Evolutionary conservation across 2,113 vertebrate species (phyloP), one percentile per base, ranked within the genome.

Genomic region (Oncorhynchus nerka): DNA sequence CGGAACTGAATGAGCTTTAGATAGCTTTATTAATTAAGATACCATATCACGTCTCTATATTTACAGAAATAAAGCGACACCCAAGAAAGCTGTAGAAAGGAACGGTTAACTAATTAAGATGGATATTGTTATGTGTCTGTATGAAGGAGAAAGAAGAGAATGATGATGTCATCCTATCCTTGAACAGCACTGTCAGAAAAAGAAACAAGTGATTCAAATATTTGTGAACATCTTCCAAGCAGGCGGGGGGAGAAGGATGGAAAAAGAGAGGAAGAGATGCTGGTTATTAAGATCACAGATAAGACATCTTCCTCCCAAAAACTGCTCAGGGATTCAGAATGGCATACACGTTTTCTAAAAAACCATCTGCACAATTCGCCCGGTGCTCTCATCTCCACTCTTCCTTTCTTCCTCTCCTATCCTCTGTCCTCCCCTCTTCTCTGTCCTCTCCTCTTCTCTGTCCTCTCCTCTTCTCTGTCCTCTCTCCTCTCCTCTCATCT

Each of bases 281-380:
- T 45, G 8, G 39, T 45, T 45, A 69, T 68, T 73, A 76, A 11
- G 39, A 80, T 80, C 64, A 76, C 69, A 72, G 13, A 24, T 62
- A 65, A 65, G 69, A 51, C 73, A 71, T 71, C 30, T 48, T 24
- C 3, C 51, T 72, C 30, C 48, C 74, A 4, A 30, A 80, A 49
- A 82, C 68, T 70, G 2, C 30, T 71, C 68, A n/a, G 75, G 76
- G 80, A 84, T 76, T 75, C 70, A 69, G 67, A 12, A 73, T 62
- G 64, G 51, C 75, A 39, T 67, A 75, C 74, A 83, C 39, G 69
- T 76, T 82, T 75, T 75, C 74, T 81, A 87, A 85, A 83, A 79
- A 81, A 75, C 85, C 86, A 84, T 88, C 83, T 87, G 84, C 83
- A 82, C 78, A 45, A 16, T 51, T 69, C 1, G 26, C 34, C 68